These are phyloP conservation scores for Lycophotia porphyrea DNA, from an alignment of 2,888 invertebrate species.

Conservation along the genomic window DNA sequence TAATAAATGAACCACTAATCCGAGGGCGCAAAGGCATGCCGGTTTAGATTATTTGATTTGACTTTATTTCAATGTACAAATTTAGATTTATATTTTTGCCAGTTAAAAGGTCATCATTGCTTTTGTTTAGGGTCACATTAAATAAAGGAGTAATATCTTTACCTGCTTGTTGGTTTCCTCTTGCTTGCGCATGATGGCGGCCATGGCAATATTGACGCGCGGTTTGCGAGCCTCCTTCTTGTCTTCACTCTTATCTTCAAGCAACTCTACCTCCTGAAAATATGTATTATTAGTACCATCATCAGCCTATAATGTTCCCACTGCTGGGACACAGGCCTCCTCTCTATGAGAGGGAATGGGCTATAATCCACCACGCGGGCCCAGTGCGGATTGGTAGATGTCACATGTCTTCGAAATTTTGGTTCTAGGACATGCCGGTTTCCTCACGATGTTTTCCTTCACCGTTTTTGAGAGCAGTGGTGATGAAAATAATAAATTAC, in stretches of 20 bases:
- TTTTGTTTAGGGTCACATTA: neutral
- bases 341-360: no score
- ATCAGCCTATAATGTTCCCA: no score
- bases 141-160: no score
- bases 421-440: no score
- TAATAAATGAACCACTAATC: neutral
- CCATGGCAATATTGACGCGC: constrained; percentile 95
- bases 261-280: constrained; percentile 70
- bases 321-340: no score
- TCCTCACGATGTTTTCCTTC: no score
- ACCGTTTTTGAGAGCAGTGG: no score
- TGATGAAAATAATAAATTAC: no score
- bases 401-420: no score
- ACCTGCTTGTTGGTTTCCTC: constrained; percentile 93
- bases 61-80: neutral
- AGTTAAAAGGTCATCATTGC: neutral
- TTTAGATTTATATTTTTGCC: neutral
- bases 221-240: constrained; percentile 87
- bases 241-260: constrained; percentile 80
- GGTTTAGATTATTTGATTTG: neutral
- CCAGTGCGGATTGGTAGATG: no score
- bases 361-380: no score
- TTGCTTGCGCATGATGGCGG: constrained; percentile 93
- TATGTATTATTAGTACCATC: neutral
- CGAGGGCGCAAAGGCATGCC: neutral